Conservation (phyloP, 1,140 invertebrate genomes). For the Leptopilina clavipes region DNA sequence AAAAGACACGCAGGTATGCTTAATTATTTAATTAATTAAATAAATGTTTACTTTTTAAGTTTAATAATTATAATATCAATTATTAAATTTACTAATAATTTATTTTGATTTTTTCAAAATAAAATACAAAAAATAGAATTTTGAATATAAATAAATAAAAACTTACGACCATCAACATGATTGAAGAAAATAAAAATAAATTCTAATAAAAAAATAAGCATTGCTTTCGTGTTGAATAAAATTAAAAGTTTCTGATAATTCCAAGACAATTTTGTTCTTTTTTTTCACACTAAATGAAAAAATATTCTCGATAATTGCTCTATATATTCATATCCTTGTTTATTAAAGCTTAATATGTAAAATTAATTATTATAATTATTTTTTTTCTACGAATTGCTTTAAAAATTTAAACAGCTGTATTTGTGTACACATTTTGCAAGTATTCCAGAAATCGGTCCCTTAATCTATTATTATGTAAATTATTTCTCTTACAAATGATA, state of each 20-base stretch:
- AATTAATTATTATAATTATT: background rate
- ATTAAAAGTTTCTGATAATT: background rate
- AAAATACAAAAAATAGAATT: too few species aligned
- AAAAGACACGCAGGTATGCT: too few species aligned
- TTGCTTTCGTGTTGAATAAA: background rate
- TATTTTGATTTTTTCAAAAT: too few species aligned
- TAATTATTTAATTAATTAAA: too few species aligned
- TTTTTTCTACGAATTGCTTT: background rate
- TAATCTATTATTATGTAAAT: slow-evolving; percentile 2
- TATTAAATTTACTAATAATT: too few species aligned
- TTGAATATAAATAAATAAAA: background rate
- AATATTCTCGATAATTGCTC: background rate
- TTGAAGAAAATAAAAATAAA: background rate
- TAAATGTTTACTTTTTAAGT: too few species aligned
- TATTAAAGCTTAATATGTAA: background rate
- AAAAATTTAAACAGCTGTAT: background rate
- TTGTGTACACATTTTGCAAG: background rate
- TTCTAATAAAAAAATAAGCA: background rate
- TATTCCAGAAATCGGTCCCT: background rate
- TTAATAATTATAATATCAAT: too few species aligned
- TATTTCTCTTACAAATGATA: background rate
- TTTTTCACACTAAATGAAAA: background rate
- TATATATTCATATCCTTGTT: background rate
- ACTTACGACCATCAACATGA: background rate
- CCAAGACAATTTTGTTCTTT: background rate